These are phyloP conservation scores for Eulemur mongoz DNA, from an alignment of 2,797 vertebrate genomes.

Conservation along the genomic window DNA sequence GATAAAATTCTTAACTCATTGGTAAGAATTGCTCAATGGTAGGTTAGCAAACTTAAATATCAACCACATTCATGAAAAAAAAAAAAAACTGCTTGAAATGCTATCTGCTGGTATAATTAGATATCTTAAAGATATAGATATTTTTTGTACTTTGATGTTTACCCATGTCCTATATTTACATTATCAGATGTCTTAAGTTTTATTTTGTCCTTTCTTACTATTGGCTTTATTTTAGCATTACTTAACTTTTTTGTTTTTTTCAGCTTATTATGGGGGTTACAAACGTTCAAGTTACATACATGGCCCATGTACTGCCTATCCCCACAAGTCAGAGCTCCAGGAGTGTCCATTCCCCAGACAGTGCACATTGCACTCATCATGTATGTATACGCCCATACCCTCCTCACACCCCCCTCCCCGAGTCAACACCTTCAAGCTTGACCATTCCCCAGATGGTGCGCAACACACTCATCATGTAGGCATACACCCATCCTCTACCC, in stretches of 20 bases:
- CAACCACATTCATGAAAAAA: background rate
- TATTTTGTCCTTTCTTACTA: conserved; percentile 21
- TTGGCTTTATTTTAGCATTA: conserved; percentile 9
- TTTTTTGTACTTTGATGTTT: conserved; percentile 24
- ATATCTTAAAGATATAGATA: background rate
- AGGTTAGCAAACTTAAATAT: conserved; percentile 36
- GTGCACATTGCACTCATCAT: too few relatives aligned
- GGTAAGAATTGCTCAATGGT: background rate
- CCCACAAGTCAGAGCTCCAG: too few relatives aligned
- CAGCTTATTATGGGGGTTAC: too few relatives aligned
- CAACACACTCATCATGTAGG: too few relatives aligned
- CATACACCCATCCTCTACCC: too few relatives aligned
- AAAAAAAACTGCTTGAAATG: conserved; percentile 25
- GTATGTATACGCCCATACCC: too few relatives aligned
- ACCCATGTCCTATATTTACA: conserved; percentile 25
- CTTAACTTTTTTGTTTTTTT: too few relatives aligned
- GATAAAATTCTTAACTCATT: conserved; percentile 16
- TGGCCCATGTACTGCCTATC: background rate
- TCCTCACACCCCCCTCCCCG: too few relatives aligned
- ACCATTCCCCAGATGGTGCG: too few relatives aligned
- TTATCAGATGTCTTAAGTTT: conserved; percentile 7
- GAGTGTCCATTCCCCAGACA: too few relatives aligned
- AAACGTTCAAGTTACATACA: too few relatives aligned
- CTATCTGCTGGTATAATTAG: background rate
- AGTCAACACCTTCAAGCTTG: too few relatives aligned